These are phyloP conservation scores for Ctenomys sociabilis DNA, from an alignment of 2,113 vertebrate species.

Conservation along the genomic window DNA sequence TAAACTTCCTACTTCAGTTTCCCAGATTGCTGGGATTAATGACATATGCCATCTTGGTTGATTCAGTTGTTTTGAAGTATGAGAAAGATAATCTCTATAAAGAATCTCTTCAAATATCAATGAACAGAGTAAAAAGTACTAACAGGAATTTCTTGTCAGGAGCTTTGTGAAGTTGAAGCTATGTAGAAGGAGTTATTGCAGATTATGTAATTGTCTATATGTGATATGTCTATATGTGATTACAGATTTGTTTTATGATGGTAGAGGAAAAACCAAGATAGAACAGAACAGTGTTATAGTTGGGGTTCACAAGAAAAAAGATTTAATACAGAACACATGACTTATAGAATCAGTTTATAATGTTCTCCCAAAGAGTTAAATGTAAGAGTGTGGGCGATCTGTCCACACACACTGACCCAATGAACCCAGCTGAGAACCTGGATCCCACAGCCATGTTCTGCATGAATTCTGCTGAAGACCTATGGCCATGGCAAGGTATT, in stretches of 20 bases:
- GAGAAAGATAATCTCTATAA: neutral
- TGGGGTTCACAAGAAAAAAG: neutral
- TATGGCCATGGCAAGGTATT: neutral
- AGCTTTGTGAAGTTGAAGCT: neutral
- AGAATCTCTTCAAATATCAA: neutral
- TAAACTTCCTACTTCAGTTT: neutral
- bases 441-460: neutral
- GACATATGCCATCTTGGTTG: neutral
- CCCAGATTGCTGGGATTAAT: neutral
- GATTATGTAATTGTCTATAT: neutral
- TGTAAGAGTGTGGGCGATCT: neutral
- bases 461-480: neutral
- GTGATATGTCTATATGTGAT: neutral
- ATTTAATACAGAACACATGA: neutral
- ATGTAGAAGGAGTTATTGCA: neutral
- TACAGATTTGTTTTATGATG: neutral
- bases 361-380: neutral
- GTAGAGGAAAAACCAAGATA: neutral
- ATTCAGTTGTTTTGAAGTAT: neutral
- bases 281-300: neutral
- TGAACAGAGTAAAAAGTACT: neutral
- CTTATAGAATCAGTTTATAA: neutral
- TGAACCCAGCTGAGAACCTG: neutral
- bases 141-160: neutral
- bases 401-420: neutral